A percentile compares a stretch with the other conserved stretches of the same genome.
Evolutionary conservation across 2,113 vertebrate species (phyloP).

Genomic region (Boulengeromyrus knoepffleri): DNA sequence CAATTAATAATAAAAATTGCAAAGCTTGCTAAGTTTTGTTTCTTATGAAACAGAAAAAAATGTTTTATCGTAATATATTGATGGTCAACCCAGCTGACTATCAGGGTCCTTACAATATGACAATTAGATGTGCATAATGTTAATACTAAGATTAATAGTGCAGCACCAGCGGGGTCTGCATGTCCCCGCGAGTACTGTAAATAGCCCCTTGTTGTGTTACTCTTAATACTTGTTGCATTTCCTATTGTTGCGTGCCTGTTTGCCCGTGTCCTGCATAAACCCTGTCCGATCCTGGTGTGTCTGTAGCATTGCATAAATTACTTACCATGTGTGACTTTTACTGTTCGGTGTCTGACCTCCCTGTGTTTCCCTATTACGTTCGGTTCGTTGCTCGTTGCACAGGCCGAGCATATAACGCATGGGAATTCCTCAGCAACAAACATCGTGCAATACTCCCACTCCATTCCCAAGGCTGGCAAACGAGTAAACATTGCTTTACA

Average conservation of each 20-base stretch:
- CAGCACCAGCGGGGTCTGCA: neutral
- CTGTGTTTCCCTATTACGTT: too few species aligned
- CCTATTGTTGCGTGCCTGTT: too few species aligned
- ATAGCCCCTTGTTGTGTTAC: too few species aligned
- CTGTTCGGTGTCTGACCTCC: too few species aligned
- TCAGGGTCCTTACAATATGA: neutral
- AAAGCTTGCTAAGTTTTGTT: neutral
- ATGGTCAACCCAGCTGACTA: neutral
- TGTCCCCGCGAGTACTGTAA: too few species aligned
- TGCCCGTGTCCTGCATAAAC: too few species aligned
- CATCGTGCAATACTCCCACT: neutral
- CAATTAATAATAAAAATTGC: neutral
- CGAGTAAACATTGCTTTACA: neutral
- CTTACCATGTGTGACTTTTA: too few species aligned
- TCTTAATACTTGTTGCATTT: too few species aligned
- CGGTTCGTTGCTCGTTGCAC: neutral
- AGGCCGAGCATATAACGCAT: neutral
- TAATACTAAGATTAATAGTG: neutral
- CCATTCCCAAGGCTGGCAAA: neutral
- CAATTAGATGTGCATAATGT: neutral
- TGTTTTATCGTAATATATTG: neutral
- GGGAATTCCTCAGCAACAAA: neutral
- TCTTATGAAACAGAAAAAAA: neutral
- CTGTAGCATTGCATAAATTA: too few species aligned
- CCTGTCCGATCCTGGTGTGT: too few species aligned